phyloP scores from a whole-genome alignment of 2,113 vertebrate species.

The Synchiropus splendidus region DNA sequence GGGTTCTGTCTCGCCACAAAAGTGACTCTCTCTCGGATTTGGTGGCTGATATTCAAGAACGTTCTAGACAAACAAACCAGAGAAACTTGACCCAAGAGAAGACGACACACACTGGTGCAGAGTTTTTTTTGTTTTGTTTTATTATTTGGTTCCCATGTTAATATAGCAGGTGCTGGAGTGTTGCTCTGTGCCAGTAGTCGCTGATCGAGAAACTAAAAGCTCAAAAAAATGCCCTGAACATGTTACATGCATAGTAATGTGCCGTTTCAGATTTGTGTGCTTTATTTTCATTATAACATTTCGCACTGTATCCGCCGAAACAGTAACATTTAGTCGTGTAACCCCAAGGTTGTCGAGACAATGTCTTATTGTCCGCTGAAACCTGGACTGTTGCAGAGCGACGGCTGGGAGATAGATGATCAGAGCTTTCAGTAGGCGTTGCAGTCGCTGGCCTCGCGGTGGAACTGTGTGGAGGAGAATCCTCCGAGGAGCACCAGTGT shows the following conservation, averaged over 20 bases:
- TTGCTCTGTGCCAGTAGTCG: slow-evolving; percentile 54
- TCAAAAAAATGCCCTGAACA: slow-evolving; percentile 58
- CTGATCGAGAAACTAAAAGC: slow-evolving; percentile 61
- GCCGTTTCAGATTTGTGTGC: slow-evolving; percentile 57
- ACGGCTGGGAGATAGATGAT: no score
- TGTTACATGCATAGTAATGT: slow-evolving; percentile 72
- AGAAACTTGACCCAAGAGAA: not conserved
- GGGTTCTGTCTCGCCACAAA: no score
- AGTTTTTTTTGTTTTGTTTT: slow-evolving; percentile 47
- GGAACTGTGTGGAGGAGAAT: slow-evolving; percentile 26
- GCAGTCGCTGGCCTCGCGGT: slow-evolving; percentile 32
- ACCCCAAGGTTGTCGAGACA: no score
- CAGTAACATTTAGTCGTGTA: slow-evolving; percentile 46
- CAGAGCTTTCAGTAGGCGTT: slow-evolving; percentile 21
- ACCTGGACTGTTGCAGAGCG: no score
- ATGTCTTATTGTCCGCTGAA: no score
- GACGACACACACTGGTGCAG: slow-evolving; percentile 38
- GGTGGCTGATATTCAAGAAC: no score
- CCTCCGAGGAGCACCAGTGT: no score
- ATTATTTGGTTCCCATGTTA: slow-evolving; percentile 62
- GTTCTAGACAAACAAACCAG: no score
- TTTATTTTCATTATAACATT: slow-evolving; percentile 16
- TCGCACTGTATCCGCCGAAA: slow-evolving; percentile 21
- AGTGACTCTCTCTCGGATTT: no score
- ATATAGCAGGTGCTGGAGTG: slow-evolving; percentile 53